These are phyloP conservation scores for Pristionchus entomophagus DNA, from an alignment of 2,888 invertebrate genomes.

Conservation along the genomic window DNA sequence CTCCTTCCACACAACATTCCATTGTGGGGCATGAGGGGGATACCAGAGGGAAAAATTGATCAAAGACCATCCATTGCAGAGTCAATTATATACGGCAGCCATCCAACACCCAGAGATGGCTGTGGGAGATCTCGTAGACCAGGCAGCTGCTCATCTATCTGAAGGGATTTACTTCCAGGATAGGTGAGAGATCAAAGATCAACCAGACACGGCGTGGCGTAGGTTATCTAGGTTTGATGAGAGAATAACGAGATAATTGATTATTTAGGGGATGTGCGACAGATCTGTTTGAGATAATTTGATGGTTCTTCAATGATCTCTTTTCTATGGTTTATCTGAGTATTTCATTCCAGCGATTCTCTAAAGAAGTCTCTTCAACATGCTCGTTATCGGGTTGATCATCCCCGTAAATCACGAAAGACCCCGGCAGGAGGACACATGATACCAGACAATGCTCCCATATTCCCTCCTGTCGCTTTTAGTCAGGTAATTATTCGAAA, in stretches of 20 bases:
- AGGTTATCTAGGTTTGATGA: too few relatives aligned
- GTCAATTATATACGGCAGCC: conserved; percentile 63
- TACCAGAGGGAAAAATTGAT: background rate
- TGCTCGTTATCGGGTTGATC: conserved; percentile 64
- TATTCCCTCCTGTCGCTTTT: conserved; percentile 35
- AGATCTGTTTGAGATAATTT: background rate
- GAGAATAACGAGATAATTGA: too few relatives aligned
- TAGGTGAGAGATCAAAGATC: conserved; percentile 43
- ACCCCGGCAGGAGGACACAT: conserved; percentile 33
- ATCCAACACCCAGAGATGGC: conserved; percentile 65
- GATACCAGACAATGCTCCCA: background rate
- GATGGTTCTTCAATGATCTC: background rate
- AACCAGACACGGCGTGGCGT: background rate
- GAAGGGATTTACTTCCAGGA: conserved; percentile 57
- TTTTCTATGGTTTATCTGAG: too few relatives aligned
- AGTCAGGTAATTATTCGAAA: conserved; percentile 23
- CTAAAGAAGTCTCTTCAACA: conserved; percentile 71
- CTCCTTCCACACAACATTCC: background rate
- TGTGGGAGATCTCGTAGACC: conserved; percentile 64
- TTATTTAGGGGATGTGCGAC: too few relatives aligned
- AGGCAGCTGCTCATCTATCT: conserved; percentile 62
- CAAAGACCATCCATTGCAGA: conserved; percentile 56
- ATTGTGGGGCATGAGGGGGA: conserved; percentile 37
- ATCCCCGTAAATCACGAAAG: conserved; percentile 62
- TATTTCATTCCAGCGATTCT: conserved; percentile 63